Percentiles rank a stretch among this genome's conserved stretches.
These are phyloP conservation scores for Lagodon rhomboides DNA, from an alignment of 2,797 vertebrate species.

Conservation along the genomic window DNA sequence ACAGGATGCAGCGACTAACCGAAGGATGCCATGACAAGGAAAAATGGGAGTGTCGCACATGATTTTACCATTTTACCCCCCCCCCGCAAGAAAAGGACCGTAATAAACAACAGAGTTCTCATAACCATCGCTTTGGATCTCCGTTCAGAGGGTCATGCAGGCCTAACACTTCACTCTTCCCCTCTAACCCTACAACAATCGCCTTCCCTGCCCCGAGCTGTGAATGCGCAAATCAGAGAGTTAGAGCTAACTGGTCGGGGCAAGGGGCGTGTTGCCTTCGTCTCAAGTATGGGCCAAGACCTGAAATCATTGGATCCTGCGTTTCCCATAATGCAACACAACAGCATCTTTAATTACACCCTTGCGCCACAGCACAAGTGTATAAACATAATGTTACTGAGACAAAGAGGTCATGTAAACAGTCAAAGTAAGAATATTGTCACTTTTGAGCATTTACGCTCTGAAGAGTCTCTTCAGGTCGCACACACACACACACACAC, in stretches of 20 bases:
- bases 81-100: too few species aligned
- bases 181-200: too few species aligned
- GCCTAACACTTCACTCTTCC: too few species aligned
- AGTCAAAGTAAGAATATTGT: not conserved
- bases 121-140: too few species aligned
- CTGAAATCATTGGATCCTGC: not conserved
- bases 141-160: too few species aligned
- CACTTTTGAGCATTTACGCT: not conserved
- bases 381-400: not conserved
- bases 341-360: not conserved
- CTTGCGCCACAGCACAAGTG: not conserved
- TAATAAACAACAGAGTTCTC: too few species aligned
- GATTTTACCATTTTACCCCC: too few species aligned
- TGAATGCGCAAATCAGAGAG: too few species aligned
- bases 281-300: too few species aligned
- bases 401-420: not conserved
- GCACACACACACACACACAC: constrained; percentile 7
- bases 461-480: not conserved
- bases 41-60: not conserved
- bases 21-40: not conserved
- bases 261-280: too few species aligned
- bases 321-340: not conserved
- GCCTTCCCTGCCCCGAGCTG: too few species aligned
- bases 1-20: not conserved
- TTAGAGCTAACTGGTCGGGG: too few species aligned